Percentiles rank a stretch among this genome's conserved stretches.
phyloP scores from a whole-genome alignment of 2,888 invertebrate genomes.

The Uloborus plumipes region DNA sequence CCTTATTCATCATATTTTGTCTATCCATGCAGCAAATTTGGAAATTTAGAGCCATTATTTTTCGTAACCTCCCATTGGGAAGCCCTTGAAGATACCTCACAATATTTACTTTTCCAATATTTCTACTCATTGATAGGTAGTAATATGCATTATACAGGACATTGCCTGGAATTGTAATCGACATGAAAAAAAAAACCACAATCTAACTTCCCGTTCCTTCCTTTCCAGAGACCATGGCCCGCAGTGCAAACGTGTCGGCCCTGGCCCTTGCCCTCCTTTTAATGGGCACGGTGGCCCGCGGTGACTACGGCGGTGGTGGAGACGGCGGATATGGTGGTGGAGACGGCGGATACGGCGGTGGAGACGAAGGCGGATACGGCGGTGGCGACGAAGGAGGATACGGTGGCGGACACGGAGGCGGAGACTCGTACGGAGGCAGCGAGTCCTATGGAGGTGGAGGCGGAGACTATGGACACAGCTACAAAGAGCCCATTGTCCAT shows the following conservation, averaged over 20 bases:
- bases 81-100: too few species aligned
- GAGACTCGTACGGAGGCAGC: slow-evolving; percentile 18
- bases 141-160: too few species aligned
- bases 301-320: slow-evolving; percentile 74
- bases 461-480: slow-evolving; percentile 35
- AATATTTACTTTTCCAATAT: too few species aligned
- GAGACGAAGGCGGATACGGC: slow-evolving; percentile 82
- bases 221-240: neutral
- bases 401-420: slow-evolving; percentile 41
- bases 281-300: slow-evolving; percentile 23
- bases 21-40: too few species aligned
- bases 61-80: too few species aligned
- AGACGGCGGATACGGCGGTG: slow-evolving; percentile 77
- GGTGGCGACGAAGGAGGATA: slow-evolving; percentile 73
- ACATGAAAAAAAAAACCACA: too few species aligned
- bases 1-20: too few species aligned
- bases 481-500: slow-evolving; percentile 64
- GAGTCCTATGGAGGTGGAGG: slow-evolving; percentile 44
- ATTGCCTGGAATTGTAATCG: too few species aligned
- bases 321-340: slow-evolving; percentile 66
- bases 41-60: too few species aligned
- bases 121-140: too few species aligned
- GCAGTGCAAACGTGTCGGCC: neutral
- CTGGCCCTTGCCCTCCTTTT: neutral
- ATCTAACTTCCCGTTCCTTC: too few species aligned